phyloP scores from a whole-genome alignment of 2,113 vertebrate genomes.

The Rhombomys opimus region DNA sequence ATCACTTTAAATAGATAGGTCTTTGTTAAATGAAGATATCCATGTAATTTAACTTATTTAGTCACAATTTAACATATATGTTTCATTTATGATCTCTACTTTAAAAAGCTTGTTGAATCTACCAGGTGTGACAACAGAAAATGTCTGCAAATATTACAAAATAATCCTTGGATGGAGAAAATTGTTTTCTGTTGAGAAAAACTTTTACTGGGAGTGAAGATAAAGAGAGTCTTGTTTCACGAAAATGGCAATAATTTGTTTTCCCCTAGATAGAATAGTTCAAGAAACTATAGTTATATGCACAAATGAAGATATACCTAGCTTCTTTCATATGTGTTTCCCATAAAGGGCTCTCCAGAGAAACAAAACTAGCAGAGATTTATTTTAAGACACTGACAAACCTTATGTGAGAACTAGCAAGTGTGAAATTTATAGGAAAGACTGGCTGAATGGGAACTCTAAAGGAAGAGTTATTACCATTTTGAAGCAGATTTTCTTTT shows the following conservation, averaged over 20 bases:
- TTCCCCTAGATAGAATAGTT: not conserved
- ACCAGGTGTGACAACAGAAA: not conserved
- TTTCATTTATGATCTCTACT: not conserved
- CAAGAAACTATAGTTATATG: not conserved
- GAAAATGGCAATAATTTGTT: not conserved
- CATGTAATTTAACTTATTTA: not conserved
- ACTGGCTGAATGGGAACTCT: not conserved
- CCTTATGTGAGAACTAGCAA: not conserved
- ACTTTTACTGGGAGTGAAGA: not conserved
- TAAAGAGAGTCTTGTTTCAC: not conserved
- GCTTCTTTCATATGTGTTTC: not conserved
- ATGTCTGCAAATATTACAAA: not conserved
- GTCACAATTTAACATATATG: not conserved
- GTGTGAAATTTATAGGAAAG: not conserved
- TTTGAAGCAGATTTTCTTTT: not conserved
- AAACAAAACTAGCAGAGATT: not conserved
- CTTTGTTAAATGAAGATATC: not conserved
- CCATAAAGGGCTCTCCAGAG: not conserved
- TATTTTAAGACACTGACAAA: not conserved
- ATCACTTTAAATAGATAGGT: not conserved
- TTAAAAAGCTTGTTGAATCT: not conserved
- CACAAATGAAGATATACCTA: not conserved
- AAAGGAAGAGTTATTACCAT: not conserved
- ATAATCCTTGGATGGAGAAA: not conserved
- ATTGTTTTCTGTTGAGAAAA: not conserved